Evolutionary conservation across 2,888 invertebrate genomes (phyloP).

Genomic region (Anodontia alba): DNA sequence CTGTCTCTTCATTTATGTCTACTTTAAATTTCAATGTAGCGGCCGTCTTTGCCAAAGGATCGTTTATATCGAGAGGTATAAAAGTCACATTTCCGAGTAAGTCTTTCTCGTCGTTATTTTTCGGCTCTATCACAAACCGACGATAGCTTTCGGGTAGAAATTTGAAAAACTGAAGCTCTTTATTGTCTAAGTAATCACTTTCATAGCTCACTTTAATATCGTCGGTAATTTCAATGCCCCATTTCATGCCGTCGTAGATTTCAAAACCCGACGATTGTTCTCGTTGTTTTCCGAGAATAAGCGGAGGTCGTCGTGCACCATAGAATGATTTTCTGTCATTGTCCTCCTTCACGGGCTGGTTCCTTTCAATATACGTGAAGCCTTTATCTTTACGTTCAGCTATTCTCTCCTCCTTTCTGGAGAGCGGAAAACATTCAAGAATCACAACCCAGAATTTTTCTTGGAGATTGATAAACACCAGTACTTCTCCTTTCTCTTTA

Average conservation of each 20-base stretch:
- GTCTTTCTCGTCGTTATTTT: conserved; percentile 67
- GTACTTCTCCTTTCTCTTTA: conserved; percentile 77
- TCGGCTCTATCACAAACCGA: conserved; percentile 79
- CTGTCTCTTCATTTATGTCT: conserved; percentile 73
- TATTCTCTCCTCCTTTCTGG: conserved; percentile 64
- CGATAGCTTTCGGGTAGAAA: conserved; percentile 79
- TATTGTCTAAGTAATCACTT: conserved; percentile 71
- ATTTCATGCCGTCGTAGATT: conserved; percentile 75
- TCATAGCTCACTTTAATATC: conserved; percentile 68
- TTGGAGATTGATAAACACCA: conserved; percentile 78
- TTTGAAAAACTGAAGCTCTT: conserved; percentile 73
- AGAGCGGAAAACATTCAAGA: conserved; percentile 75
- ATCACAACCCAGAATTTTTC: conserved; percentile 81
- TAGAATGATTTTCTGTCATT: conserved; percentile 45
- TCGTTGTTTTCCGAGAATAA: conserved; percentile 42
- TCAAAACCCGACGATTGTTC: conserved; percentile 64
- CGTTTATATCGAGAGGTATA: conserved; percentile 62
- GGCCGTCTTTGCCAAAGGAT: conserved; percentile 60
- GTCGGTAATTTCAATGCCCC: conserved; percentile 71
- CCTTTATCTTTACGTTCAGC: conserved; percentile 68
- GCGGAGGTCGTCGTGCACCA: conserved; percentile 48
- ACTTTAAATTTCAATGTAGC: conserved; percentile 72
- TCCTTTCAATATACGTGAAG: conserved; percentile 61
- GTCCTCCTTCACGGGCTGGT: conserved; percentile 54
- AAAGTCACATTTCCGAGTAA: conserved; percentile 72